These are phyloP conservation scores for Anoplius nigerrimus DNA, from an alignment of 2,888 invertebrate genomes.

Conservation along the genomic window DNA sequence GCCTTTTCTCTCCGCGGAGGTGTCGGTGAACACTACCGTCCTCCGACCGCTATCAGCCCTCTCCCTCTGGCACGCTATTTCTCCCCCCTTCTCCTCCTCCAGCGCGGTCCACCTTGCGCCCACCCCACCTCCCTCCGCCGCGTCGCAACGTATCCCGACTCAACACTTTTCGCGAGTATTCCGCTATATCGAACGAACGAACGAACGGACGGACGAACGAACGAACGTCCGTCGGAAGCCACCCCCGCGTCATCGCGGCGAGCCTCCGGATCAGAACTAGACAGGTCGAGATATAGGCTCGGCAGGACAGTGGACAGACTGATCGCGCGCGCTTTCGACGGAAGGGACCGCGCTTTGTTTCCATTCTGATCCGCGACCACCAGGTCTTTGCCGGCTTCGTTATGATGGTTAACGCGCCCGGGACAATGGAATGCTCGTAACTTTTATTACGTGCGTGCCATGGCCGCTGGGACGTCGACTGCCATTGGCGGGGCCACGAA, in stretches of 20 bases:
- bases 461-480: too few relatives aligned
- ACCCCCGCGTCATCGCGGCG: constrained; percentile 5
- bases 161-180: constrained; percentile 6
- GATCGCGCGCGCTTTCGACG: too few relatives aligned
- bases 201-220: neutral
- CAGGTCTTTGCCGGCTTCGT: neutral
- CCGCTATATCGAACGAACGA: constrained; percentile 1
- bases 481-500: too few relatives aligned
- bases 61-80: constrained; percentile 21
- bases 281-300: constrained; percentile 1
- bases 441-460: too few relatives aligned
- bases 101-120: neutral
- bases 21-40: constrained; percentile 28
- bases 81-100: neutral
- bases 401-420: neutral
- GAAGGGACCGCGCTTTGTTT: too few relatives aligned
- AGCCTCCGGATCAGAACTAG: neutral
- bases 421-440: neutral
- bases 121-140: neutral
- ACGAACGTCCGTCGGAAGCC: neutral
- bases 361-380: neutral
- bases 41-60: constrained; percentile 23
- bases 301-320: too few relatives aligned
- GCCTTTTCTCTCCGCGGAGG: constrained; percentile 13
- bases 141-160: constrained; percentile 1